Evolutionary conservation across 1,140 invertebrate species (phyloP).

Genomic region (Neodiprion virginianus): DNA sequence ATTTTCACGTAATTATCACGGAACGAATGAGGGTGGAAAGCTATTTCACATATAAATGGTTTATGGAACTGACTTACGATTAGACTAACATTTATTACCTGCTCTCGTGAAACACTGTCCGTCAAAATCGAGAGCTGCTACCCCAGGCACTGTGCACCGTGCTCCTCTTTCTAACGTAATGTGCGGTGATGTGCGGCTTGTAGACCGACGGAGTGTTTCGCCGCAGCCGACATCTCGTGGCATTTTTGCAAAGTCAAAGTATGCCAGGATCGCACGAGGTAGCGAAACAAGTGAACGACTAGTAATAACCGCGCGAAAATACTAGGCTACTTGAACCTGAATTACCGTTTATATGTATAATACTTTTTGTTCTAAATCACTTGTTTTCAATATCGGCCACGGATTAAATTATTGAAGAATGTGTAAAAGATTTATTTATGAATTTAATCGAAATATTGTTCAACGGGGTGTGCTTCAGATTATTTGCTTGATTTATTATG

Average conservation of each 20-base stretch:
- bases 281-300: background rate
- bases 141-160: constrained; percentile 26
- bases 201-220: background rate
- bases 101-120: constrained; percentile 29
- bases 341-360: too few species aligned
- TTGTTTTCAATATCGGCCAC: too few species aligned
- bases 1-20: too few species aligned
- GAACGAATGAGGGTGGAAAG: background rate
- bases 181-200: too few species aligned
- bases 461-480: background rate
- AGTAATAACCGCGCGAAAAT: background rate
- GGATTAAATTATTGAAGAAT: too few species aligned
- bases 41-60: background rate
- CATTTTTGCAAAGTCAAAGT: background rate
- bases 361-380: too few species aligned
- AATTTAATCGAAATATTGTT: too few species aligned
- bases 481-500: background rate
- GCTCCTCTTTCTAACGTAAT: background rate
- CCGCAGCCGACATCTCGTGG: background rate
- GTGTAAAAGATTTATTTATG: too few species aligned
- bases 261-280: background rate
- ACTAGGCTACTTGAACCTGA: background rate
- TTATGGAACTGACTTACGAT: background rate
- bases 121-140: constrained; percentile 30
- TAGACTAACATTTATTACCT: background rate